Percentiles rank a stretch among this genome's conserved stretches.
Evolutionary conservation across 2,888 invertebrate species (phyloP).

Genomic region (Leucophora obtusa): DNA sequence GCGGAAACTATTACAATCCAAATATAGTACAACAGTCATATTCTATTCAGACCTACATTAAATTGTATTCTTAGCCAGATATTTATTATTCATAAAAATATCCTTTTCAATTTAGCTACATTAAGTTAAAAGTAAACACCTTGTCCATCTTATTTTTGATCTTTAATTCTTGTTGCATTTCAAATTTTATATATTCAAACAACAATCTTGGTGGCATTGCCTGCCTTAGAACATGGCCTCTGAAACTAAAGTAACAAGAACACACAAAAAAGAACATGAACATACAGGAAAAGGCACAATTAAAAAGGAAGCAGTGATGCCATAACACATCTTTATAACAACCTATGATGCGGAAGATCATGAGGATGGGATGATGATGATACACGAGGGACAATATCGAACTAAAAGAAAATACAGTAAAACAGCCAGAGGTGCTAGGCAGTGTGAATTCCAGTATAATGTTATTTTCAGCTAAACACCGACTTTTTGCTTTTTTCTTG

Average conservation of each 20-base stretch:
- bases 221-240: constrained; percentile 57
- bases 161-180: constrained; percentile 46
- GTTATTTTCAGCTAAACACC: constrained; percentile 59
- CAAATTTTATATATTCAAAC: constrained; percentile 42
- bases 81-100: not conserved
- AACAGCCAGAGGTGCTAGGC: constrained; percentile 39
- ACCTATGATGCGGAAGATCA: constrained; percentile 38
- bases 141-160: constrained; percentile 32
- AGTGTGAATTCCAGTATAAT: constrained; percentile 63
- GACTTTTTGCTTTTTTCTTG: constrained; percentile 43
- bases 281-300: constrained; percentile 57
- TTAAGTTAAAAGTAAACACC: constrained; percentile 38
- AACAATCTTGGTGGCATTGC: constrained; percentile 58
- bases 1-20: not conserved
- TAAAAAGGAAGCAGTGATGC: constrained; percentile 58
- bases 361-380: constrained; percentile 21
- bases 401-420: not conserved
- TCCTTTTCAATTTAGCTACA: constrained; percentile 36
- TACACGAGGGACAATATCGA: constrained; percentile 28
- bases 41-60: not conserved
- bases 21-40: not conserved
- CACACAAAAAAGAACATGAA: not conserved
- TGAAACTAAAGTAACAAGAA: constrained; percentile 43
- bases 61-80: no score
- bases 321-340: constrained; percentile 40